Conservation (phyloP, 2,113 vertebrate genomes). For the human region DNA sequence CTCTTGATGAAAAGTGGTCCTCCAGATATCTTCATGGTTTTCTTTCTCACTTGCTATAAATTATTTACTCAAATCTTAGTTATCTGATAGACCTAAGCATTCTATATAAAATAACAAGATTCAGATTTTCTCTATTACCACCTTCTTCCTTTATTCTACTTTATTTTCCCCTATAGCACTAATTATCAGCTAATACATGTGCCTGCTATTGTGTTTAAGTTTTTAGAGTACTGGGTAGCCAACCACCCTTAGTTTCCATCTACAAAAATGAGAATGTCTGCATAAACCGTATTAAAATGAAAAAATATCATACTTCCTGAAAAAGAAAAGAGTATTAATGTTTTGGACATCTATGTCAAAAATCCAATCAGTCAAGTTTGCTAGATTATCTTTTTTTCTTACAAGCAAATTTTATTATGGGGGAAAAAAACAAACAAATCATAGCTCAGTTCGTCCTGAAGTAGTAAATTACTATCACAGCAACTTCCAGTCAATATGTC, state of each 20-base stretch:
- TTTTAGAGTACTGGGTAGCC: conserved; percentile 8
- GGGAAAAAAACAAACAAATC: background rate
- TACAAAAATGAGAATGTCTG: background rate
- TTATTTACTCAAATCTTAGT: conserved; percentile 29
- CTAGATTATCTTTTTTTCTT: background rate
- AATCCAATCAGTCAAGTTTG: background rate
- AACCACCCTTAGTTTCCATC: conserved; percentile 9
- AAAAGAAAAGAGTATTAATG: conserved; percentile 5
- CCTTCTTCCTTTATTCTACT: background rate
- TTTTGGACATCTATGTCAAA: conserved; percentile 25
- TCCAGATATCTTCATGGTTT: background rate
- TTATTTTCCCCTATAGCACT: background rate
- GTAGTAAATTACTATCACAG: background rate
- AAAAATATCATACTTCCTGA: background rate
- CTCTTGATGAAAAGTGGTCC: background rate
- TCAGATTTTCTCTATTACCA: background rate
- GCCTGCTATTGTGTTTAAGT: background rate
- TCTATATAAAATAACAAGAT: background rate
- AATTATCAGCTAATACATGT: background rate
- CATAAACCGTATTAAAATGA: conserved; percentile 14
- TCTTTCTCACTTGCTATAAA: background rate
- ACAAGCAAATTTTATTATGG: conserved; percentile 4
- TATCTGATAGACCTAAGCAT: background rate
- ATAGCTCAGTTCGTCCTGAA: background rate
- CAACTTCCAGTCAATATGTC: background rate